phyloP scores from a whole-genome alignment of 2,113 vertebrate genomes.

The Heteronetta atricapilla region DNA sequence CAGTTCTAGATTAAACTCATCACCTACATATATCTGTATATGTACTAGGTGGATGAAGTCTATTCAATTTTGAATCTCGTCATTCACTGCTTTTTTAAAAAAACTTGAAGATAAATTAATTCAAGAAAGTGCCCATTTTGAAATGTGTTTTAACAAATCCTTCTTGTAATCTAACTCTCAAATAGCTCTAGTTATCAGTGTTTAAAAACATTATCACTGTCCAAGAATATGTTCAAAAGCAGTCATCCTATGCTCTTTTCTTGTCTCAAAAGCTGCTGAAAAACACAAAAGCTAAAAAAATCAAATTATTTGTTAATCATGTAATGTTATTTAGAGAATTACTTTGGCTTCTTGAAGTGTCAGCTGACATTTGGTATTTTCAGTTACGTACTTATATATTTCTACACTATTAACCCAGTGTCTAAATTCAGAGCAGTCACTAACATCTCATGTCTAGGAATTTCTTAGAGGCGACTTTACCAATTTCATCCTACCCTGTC shows the following conservation, averaged over 20 bases:
- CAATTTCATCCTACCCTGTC: neutral
- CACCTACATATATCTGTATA: neutral
- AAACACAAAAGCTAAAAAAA: neutral
- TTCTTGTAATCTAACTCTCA: neutral
- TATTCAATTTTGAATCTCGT: neutral
- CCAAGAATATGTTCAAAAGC: neutral
- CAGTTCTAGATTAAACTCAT: neutral
- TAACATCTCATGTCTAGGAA: rapidly evolving
- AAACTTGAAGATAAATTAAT: neutral
- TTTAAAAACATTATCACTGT: neutral
- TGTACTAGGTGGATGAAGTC: neutral
- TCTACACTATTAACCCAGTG: neutral
- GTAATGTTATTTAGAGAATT: neutral
- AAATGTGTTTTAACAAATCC: neutral
- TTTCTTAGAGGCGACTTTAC: neutral
- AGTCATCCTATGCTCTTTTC: neutral
- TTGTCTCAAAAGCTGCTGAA: neutral
- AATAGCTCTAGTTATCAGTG: neutral
- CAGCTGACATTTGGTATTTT: neutral
- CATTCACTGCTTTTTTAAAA: neutral
- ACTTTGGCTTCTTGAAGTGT: neutral
- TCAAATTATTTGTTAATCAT: neutral
- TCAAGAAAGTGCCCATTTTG: neutral
- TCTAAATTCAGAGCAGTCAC: neutral
- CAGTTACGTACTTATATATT: neutral